These are phyloP conservation scores for Thaleichthys pacificus DNA, from an alignment of 2,797 vertebrate species.

Conservation along the genomic window DNA sequence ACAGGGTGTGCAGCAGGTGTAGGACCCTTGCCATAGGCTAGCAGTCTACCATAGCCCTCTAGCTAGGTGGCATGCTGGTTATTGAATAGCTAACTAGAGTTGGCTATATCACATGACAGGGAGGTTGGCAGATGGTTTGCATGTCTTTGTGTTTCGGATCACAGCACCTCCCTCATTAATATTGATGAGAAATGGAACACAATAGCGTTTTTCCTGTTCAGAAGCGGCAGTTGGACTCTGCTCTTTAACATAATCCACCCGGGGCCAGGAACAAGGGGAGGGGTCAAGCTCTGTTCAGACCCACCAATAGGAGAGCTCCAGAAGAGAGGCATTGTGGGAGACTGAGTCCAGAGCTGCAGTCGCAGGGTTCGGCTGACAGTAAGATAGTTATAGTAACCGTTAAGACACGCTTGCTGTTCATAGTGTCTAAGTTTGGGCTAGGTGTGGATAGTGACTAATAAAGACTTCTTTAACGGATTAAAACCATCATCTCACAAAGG, in stretches of 20 bases:
- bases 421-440: not conserved
- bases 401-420: not conserved
- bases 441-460: too few species aligned
- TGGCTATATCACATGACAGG: constrained; percentile 36
- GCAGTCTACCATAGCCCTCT: not conserved
- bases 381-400: too few species aligned
- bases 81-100: constrained; percentile 27
- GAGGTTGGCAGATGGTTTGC: constrained; percentile 59
- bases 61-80: constrained; percentile 24
- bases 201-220: constrained; percentile 7
- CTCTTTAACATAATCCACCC: constrained; percentile 33
- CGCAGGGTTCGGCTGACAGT: not conserved
- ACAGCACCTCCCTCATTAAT: constrained; percentile 58
- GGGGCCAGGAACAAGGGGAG: constrained; percentile 35
- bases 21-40: not conserved
- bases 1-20: not conserved
- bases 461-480: not conserved
- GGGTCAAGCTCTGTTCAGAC: constrained; percentile 10
- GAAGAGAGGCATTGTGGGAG: not conserved
- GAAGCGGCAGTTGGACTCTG: constrained; percentile 38
- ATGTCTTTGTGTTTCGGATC: constrained; percentile 55
- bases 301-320: not conserved
- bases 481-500: too few species aligned
- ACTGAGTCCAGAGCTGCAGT: not conserved
- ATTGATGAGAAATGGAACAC: constrained; percentile 42